Percentiles rank a stretch among this genome's conserved stretches.
Evolutionary conservation across 2,888 invertebrate species (phyloP).

Genomic region (Fragum sueziense): DNA sequence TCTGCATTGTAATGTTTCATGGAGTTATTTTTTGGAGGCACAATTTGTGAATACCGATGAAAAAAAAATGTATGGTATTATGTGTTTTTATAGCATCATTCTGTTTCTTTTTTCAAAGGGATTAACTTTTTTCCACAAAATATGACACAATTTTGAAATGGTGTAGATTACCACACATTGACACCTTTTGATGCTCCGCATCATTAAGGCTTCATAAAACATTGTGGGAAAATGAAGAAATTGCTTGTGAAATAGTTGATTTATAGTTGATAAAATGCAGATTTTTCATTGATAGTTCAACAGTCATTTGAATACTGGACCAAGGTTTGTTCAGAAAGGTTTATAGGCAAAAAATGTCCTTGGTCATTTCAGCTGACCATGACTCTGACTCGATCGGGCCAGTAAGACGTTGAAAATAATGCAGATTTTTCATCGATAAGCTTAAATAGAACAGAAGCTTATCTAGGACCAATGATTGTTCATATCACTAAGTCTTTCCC

Average conservation of each 20-base stretch:
- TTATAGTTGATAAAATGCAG: too few species aligned
- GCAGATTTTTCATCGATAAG: too few species aligned
- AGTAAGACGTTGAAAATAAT: background rate
- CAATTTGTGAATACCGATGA: background rate
- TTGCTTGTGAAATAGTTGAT: background rate
- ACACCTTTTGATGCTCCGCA: background rate
- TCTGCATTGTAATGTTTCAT: background rate
- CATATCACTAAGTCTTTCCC: too few species aligned
- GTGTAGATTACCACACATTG: background rate
- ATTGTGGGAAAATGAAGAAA: constrained; percentile 1
- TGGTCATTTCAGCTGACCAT: background rate
- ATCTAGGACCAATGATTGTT: too few species aligned
- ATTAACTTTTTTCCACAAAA: background rate
- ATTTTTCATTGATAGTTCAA: too few species aligned
- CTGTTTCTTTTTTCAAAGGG: background rate
- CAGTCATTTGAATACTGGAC: background rate
- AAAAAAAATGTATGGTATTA: background rate
- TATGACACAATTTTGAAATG: background rate
- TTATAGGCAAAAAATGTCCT: background rate
- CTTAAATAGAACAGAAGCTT: too few species aligned
- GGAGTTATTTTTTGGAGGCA: background rate
- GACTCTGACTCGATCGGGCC: background rate
- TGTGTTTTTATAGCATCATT: background rate
- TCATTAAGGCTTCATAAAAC: background rate
- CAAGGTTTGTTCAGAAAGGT: background rate